Conservation (phyloP, 1,140 invertebrate genomes). For the Bombus affinis region DNA sequence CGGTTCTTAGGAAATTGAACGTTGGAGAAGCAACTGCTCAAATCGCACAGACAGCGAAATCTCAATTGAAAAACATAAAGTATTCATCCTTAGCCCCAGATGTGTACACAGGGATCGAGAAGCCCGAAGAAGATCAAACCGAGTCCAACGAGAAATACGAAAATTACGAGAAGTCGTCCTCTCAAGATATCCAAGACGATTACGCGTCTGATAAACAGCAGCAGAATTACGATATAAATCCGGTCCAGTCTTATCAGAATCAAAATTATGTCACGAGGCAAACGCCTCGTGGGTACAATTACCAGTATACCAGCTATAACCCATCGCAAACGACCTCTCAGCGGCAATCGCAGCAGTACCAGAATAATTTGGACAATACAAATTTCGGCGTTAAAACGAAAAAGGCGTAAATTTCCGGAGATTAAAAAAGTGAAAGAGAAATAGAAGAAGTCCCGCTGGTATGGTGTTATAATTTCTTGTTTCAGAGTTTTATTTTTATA, state of each 20-base stretch:
- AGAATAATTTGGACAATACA: slow-evolving; percentile 68
- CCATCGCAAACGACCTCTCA: slow-evolving; percentile 59
- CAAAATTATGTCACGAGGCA: slow-evolving; percentile 66
- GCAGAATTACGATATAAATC: slow-evolving; percentile 57
- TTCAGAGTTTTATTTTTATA: slow-evolving; percentile 4
- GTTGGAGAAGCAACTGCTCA: slow-evolving; percentile 22
- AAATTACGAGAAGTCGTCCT: slow-evolving; percentile 64
- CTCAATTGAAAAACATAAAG: slow-evolving; percentile 54
- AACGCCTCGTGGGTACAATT: slow-evolving; percentile 68
- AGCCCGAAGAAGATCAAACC: slow-evolving; percentile 54
- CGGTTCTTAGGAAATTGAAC: slow-evolving; percentile 65
- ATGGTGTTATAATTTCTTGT: slow-evolving; percentile 9
- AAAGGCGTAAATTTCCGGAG: slow-evolving; percentile 30
- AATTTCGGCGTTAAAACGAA: slow-evolving; percentile 69
- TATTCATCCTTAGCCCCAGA: slow-evolving; percentile 64
- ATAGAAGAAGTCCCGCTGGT: not conserved
- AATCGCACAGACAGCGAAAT: slow-evolving; percentile 2
- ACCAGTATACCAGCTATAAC: slow-evolving; percentile 74
- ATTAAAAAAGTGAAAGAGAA: not conserved
- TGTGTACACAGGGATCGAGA: slow-evolving; percentile 69
- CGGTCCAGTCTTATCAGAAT: slow-evolving; percentile 60
- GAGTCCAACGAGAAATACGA: slow-evolving; percentile 67
- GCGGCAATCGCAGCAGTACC: slow-evolving; percentile 60
- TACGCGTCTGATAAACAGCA: slow-evolving; percentile 50
- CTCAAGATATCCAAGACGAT: slow-evolving; percentile 2